These are phyloP conservation scores for Actinostola sp. DNA, from an alignment of 92 coral and sea anemone species.

Conservation along the genomic window DNA sequence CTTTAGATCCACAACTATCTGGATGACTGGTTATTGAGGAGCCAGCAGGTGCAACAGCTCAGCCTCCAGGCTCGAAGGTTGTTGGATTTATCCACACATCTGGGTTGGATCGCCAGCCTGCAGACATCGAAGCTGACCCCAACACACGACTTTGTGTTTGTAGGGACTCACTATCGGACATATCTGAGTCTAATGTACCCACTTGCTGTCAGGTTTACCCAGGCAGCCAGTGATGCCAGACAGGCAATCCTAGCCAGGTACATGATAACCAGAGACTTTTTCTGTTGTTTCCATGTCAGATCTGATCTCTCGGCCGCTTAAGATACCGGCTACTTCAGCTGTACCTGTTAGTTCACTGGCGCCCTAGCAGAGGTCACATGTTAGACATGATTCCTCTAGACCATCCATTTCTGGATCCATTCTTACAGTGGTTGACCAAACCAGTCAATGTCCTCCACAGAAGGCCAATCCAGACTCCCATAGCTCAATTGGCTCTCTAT, in stretches of 20 bases:
- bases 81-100: not conserved
- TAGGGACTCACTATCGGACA: slow-evolving; percentile 1
- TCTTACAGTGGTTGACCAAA: not conserved
- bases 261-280: slow-evolving; percentile 1
- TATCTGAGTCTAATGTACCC: not conserved
- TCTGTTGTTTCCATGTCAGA: not conserved
- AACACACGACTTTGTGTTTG: not conserved
- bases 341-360: slow-evolving; percentile 19
- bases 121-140: not conserved
- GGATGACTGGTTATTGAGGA: not conserved
- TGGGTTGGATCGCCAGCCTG: not conserved
- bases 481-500: not conserved
- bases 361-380: not conserved
- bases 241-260: not conserved
- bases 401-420: not conserved
- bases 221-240: not conserved
- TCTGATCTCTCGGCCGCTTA: not conserved
- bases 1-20: slow-evolving; percentile 17
- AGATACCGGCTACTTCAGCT: slow-evolving; percentile 4
- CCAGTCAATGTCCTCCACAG: not conserved
- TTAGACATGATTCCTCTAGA: not conserved
- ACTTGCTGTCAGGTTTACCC: not conserved
- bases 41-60: not conserved
- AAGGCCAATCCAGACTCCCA: not conserved
- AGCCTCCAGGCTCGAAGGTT: not conserved